Evolutionary conservation across 2,113 vertebrate genomes (phyloP).

Genomic region (Oreochromis tanganicae): DNA sequence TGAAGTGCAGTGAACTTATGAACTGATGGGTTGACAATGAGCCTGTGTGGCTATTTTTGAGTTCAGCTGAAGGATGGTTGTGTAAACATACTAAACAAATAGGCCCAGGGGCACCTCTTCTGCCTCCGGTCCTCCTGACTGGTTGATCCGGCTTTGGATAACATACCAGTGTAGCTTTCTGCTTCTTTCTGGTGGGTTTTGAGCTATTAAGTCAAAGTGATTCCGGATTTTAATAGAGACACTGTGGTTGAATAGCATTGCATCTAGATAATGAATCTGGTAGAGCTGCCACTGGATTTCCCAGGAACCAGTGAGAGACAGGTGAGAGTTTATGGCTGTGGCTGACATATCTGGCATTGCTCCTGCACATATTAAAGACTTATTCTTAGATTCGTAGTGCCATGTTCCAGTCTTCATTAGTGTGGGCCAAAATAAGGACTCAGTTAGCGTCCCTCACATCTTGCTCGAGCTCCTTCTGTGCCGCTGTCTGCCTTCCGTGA

Average conservation of each 20-base stretch:
- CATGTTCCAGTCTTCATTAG: neutral
- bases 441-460: neutral
- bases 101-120: neutral
- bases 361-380: neutral
- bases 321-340: neutral
- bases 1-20: neutral
- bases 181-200: accelerated
- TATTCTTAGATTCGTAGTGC: neutral
- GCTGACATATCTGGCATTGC: neutral
- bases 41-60: neutral
- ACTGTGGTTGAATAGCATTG: neutral
- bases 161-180: neutral
- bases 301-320: neutral
- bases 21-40: neutral
- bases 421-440: neutral
- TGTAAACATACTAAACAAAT: neutral
- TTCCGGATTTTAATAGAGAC: neutral
- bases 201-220: neutral
- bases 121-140: neutral
- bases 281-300: neutral
- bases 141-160: neutral
- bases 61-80: neutral
- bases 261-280: neutral
- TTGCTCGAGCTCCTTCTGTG: neutral
- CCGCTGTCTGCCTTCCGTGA: neutral